These are phyloP conservation scores for Sarcophaga variegata DNA, from an alignment of 2,888 invertebrate genomes.

Conservation along the genomic window DNA sequence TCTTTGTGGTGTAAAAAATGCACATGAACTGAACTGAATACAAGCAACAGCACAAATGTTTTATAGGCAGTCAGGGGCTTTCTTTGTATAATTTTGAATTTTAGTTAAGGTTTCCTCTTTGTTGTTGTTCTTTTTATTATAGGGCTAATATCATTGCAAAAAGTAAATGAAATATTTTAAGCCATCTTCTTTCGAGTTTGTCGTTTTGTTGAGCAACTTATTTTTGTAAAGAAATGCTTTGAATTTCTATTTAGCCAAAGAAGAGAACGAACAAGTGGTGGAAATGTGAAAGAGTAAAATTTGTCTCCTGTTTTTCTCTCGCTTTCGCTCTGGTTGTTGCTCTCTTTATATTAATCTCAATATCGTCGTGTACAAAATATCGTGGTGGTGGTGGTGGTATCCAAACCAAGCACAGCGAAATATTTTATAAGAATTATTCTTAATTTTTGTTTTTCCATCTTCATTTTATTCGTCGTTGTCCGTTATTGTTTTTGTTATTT, in stretches of 20 bases:
- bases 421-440: slow-evolving; percentile 36
- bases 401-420: slow-evolving; percentile 4
- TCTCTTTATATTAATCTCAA: slow-evolving; percentile 36
- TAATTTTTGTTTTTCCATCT: slow-evolving; percentile 14
- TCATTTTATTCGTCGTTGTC: slow-evolving; percentile 22
- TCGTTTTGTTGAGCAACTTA: slow-evolving; percentile 44
- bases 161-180: background rate
- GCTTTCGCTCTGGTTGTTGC: background rate
- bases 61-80: slow-evolving; percentile 5
- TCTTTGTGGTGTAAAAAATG: background rate
- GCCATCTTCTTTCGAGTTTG: background rate
- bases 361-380: slow-evolving; percentile 35
- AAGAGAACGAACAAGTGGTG: background rate
- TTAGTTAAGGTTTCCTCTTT: slow-evolving; percentile 34
- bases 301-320: background rate
- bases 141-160: slow-evolving; percentile 33
- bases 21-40: too few species aligned
- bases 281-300: background rate
- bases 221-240: slow-evolving; percentile 45
- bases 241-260: background rate
- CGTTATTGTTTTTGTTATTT: slow-evolving; percentile 56
- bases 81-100: slow-evolving; percentile 59
- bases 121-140: slow-evolving; percentile 26
- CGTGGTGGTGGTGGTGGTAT: slow-evolving; percentile 33
- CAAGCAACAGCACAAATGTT: too few species aligned